Base-by-base conservation (phyloP, 1,140 invertebrate genomes). In the Drosophila neocordata region DNA sequence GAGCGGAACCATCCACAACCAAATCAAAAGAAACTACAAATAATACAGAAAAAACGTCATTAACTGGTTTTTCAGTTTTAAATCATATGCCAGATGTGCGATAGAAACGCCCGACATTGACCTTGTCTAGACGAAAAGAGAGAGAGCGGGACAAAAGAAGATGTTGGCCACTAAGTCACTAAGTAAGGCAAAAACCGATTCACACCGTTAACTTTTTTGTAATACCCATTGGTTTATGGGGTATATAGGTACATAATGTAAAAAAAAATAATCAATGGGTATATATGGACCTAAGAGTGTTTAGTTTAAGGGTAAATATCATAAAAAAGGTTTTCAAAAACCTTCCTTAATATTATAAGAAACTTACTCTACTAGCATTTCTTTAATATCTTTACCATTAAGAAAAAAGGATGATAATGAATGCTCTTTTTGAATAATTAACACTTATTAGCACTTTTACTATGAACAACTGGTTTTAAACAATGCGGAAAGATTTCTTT, bases 181-280 rank as follows among this genome's bases (percentile, higher is more conserved):
- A 79, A 83, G 87, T 72, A 58, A 79, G 69, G 18, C 59, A 63
- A 61, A 18, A 62, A 78, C 78, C 15, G 75, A 83, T 73, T 83
- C 83, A 71, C 75, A 88, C 83, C 72, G 83, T 73, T 73, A 83
- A 73, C 65, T 60, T 53, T 63, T 78, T 85, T 79, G 35, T 7
- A 38, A 24, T 55, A 24, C n/a, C 52, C 56, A 60, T 60, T 41
- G 22, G 22, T 52, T 63, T 61, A 35, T 20, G 31, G 58, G 24
- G 31, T 20, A 31, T 58, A 31, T 31, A 6, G 4, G 27, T 31
- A 4, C 22, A 24, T n/a, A 24, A 31, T 31, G 27, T n/a, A n/a
- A n/a, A n/a, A n/a, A n/a, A n/a, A n/a, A n/a, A n/a, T n/a, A n/a
- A n/a, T n/a, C n/a, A n/a, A n/a, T n/a, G n/a, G n/a, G n/a, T n/a